A percentile compares a stretch with the other conserved stretches of the same genome.
Evolutionary conservation across 2,113 vertebrate genomes (phyloP).

Genomic region (Saguinus midas): DNA sequence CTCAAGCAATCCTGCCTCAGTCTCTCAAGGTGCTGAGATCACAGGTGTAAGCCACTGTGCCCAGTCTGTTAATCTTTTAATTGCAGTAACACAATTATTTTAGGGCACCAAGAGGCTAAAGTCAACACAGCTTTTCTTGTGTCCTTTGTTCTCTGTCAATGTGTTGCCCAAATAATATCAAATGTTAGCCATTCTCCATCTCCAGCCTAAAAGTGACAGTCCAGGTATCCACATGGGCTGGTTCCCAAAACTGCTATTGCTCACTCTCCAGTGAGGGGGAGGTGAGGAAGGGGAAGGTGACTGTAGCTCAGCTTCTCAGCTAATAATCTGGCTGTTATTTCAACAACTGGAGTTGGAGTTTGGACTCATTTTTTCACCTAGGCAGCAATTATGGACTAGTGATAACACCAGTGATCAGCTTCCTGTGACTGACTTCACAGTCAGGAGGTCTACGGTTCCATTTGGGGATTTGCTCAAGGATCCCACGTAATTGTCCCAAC

Average conservation of each 20-base stretch:
- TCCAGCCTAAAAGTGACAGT: neutral
- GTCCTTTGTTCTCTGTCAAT: slow-evolving; percentile 1
- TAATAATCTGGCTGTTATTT: neutral
- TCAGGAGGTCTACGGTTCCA: neutral
- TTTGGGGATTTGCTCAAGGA: neutral
- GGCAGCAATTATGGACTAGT: neutral
- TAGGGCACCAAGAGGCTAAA: neutral
- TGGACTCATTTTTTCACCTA: neutral
- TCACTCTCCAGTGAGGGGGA: neutral
- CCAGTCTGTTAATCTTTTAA: neutral
- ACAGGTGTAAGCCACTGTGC: too few species aligned
- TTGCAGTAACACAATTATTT: neutral
- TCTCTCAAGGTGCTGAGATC: too few species aligned
- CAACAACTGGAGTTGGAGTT: neutral
- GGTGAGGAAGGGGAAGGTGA: neutral
- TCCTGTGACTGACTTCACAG: neutral
- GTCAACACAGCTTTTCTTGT: neutral
- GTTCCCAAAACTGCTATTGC: neutral
- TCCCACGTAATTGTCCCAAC: neutral
- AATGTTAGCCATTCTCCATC: neutral
- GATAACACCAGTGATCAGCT: neutral
- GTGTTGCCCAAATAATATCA: neutral
- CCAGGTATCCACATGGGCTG: neutral
- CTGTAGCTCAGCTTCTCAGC: neutral
- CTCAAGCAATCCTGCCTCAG: too few species aligned